A percentile compares a stretch with the other conserved stretches of the same genome.
Evolutionary conservation across 92 coral and sea anemone species (phyloP).

Genomic region (Parazoanthus swiftii): DNA sequence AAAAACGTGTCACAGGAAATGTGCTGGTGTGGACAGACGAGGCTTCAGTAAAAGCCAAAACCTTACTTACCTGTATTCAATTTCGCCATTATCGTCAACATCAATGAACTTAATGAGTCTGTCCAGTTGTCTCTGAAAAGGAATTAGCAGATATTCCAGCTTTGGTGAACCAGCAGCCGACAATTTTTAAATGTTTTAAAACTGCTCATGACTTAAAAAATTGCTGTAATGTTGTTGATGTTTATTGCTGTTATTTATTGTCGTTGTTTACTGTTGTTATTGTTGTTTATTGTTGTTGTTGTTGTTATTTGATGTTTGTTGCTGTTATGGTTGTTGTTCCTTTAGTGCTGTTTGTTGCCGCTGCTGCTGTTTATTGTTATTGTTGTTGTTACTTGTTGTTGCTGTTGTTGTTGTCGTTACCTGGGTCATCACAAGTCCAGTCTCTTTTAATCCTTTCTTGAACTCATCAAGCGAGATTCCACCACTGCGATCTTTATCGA

Average conservation of each 20-base stretch:
- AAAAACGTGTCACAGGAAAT: neutral
- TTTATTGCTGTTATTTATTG: too few relatives aligned
- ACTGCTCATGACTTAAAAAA: too few relatives aligned
- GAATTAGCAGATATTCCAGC: neutral
- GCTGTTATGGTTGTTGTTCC: too few relatives aligned
- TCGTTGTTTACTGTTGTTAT: neutral
- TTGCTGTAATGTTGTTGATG: neutral
- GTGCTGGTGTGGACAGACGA: neutral
- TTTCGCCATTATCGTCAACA: slow-evolving; percentile 91
- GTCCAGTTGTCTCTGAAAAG: slow-evolving; percentile 86
- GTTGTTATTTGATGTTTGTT: too few relatives aligned
- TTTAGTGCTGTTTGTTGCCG: too few relatives aligned
- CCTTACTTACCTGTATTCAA: slow-evolving; percentile 79
- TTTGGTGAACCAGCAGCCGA: neutral
- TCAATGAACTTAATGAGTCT: slow-evolving; percentile 89
- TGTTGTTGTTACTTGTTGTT: neutral
- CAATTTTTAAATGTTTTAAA: too few relatives aligned
- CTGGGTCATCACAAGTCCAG: slow-evolving; percentile 97
- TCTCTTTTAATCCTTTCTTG: slow-evolving; percentile 91
- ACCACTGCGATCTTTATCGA: slow-evolving; percentile 99
- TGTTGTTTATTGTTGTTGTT: neutral
- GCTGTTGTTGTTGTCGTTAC: slow-evolving; percentile 36
- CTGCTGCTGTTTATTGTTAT: too few relatives aligned
- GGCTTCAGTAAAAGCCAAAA: neutral
- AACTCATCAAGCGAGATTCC: slow-evolving; percentile 96